Base-by-base conservation (phyloP, 2,113 vertebrate species). In the Neotoma lepida region DNA sequence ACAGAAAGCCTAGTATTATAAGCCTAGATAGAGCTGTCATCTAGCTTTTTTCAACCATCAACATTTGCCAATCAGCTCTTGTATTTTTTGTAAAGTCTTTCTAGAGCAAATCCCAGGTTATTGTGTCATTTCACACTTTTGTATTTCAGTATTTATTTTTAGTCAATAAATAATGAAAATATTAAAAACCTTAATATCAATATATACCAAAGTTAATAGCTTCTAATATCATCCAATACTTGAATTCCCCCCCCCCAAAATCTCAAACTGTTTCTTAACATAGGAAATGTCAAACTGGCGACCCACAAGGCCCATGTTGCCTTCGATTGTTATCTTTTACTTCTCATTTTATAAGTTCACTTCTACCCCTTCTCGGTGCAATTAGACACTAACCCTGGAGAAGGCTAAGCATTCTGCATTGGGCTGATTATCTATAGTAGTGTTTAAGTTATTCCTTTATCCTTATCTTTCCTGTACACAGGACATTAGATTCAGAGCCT, bases 111-210 rank as follows among this genome's bases (percentile, higher is more conserved):
- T 51, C 33, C 9, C 71, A 73, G 33, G 9, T 63, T 77, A 76
- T 13, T 28, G 13, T 46, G 28, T 86, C 64, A 74, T 94, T 85
- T 71, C 10, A 91, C 5, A 33, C 41, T 70, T 88, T 94, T 14
- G 66, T 64, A 92, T 73, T 92, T 94, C 26, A 91, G 22, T 58
- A 86, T 49, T 10, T 74, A 49, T 74, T 66, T 39, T 85, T 89
- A 92, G 86, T 49, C 44, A 78, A n/a, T 22, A 66, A 89, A 66
- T 51, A 49, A 20, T n/a, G 28, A 35, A 77, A 81, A 46, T 30
- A 76, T 46, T 15, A 39, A 4, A 63, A 88, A 70, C 15, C 26
- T 88, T 76, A 78, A 71, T 24, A 71, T 89, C 70, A 70, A 61
- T 80, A 15, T 61, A 86, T 6, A n/a, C 73, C 71, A 89, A 71